A percentile compares a stretch with the other conserved stretches of the same genome.
These are phyloP conservation scores for Drosophila nigromelanica DNA, from an alignment of 1,140 invertebrate species.

Conservation along the genomic window DNA sequence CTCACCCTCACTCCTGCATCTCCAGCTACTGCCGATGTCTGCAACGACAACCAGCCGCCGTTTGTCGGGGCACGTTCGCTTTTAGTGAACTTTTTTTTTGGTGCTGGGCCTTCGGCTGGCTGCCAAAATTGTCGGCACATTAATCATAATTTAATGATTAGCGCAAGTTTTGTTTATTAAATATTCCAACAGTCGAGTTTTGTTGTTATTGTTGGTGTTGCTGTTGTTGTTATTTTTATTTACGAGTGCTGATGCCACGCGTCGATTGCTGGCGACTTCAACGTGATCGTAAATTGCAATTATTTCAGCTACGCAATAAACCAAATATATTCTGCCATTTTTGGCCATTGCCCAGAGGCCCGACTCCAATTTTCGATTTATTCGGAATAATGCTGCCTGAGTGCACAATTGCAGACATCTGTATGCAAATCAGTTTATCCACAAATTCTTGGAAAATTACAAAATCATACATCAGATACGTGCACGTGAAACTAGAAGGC, in stretches of 20 bases:
- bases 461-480: not conserved
- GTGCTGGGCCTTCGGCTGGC: constrained; percentile 27
- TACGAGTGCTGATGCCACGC: constrained; percentile 66
- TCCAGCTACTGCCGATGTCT: not conserved
- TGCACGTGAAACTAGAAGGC: no score
- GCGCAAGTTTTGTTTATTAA: constrained; percentile 76
- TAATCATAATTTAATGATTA: constrained; percentile 79
- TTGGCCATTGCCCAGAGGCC: constrained; percentile 19
- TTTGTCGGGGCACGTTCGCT: constrained; percentile 40
- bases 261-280: constrained; percentile 53
- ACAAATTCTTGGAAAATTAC: not conserved
- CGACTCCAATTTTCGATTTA: constrained; percentile 14
- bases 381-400: not conserved
- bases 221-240: constrained; percentile 41
- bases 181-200: constrained; percentile 47
- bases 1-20: not conserved
- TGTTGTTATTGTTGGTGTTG: constrained; percentile 7
- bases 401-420: constrained; percentile 1
- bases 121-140: constrained; percentile 68
- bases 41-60: constrained; percentile 7
- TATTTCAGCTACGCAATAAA: constrained; percentile 20
- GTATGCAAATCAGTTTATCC: not conserved
- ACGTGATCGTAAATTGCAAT: constrained; percentile 58
- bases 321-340: constrained; percentile 28
- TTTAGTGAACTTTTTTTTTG: constrained; percentile 5